Base-by-base conservation (phyloP, 1,140 invertebrate genomes). In the Centruroides sculpturatus region DNA sequence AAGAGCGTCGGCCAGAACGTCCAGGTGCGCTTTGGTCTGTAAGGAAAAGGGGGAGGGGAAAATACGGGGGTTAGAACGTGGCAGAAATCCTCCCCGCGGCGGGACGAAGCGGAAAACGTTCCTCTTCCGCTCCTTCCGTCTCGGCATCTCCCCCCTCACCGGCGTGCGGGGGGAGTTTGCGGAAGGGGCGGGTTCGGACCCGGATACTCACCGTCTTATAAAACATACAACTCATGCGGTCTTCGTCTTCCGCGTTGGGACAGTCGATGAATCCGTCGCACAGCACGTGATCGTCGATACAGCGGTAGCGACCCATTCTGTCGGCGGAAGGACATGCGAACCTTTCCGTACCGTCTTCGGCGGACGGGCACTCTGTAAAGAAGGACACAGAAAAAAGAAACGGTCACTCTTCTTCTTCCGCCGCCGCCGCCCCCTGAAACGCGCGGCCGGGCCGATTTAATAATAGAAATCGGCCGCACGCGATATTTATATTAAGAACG, bases 261-360 rank as follows among this genome's bases (percentile, higher is more conserved):
- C 92, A 95, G 79, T 95, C 90, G 70, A 91, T 85, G 77, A 91
- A 94, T 53, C 90, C 90, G 74, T 95, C 89, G 76, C 91, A 95
- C 35, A 96, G 81, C 61, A 91, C 89, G 75, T 93, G 90, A 77
- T 94, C 92, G 75, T 94, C 91, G 75, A 96, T 94, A 77, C 92
- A 96, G 64, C 89, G 83, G 76, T 92, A 95, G 65, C 91, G 81
- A 48, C 91, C 90, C 75, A 89, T 86, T 64, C 83, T 75, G 75
- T 95, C 91, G 1, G 90, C 85, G 13, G 87, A 86, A 12, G 92
- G 92, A 76, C 92, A 96, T 35, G 91, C 89, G 69, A 95, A 95
- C 68, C 90, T 79, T 72, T 93, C 90, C 85, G 93, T 91, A 60
- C 89, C 89, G 71, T 94, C 91, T 60, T 89, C 86, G 41, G 89